Base-by-base conservation (phyloP, 2,797 vertebrate genomes). In the Protosalanx chinensis region DNA sequence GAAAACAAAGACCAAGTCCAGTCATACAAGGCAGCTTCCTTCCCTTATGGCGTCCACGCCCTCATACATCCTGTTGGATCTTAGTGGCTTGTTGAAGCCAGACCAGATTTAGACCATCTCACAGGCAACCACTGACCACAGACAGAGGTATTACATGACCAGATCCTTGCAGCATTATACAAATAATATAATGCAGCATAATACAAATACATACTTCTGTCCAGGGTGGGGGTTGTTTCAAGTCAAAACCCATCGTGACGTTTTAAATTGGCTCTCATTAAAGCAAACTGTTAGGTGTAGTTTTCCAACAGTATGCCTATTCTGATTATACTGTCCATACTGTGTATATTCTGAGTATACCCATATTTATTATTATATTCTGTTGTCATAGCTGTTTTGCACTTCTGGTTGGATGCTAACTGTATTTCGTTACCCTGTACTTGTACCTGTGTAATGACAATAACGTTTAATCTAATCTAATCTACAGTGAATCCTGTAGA, bases 1-100 rank as follows among this genome's bases (percentile, higher is more conserved):
- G 85, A 88, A 88, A 87, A 88, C 88, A 90, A 89, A 90, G 83
- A 82, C 83, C 79, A 76, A 76, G 89, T 87, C 85, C 88, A 84
- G 77, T 46, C 7, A 46, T 46, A 46, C 82, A 2, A 53, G 72
- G 85, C 86, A 73, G 83, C 86, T 91, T 91, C 88, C 89, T 91
- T 87, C 80, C 86, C 74, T 33, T 75, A 75, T 74, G 65, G 64
- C 72, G 72, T 76, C 82, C 85, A 81, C 86, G 84, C 83, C 87
- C 81, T 77, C 78, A 80, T 80, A 75, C 67, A 81, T 87, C 88
- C 86, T 85, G 80, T 83, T 80, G 88, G 81, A 91, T 88, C 85
- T 81, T 76, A 35, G 75, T 77, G 51, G 30, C 27, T 32, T n/a
- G 16, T 68, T 67, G 51, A 58, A 68, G 41, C 74, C 71, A 64